Evolutionary conservation across 1,140 invertebrate genomes (phyloP), one percentile per base, ranked within the genome.

Genomic region (Probaryconus sp.): DNA sequence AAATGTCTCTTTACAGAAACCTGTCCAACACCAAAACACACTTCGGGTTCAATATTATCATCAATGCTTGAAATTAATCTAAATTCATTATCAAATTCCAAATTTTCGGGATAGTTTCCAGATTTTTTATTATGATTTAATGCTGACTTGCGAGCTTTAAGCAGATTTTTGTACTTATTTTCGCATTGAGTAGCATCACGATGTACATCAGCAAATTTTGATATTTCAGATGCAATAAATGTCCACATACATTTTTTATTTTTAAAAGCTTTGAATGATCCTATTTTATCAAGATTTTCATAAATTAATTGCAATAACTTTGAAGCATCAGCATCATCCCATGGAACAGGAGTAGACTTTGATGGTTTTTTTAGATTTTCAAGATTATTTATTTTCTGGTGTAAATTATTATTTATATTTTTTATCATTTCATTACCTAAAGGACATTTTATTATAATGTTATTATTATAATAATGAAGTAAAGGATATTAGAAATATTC

Each of bases 11-110:
- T 31, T 31, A 31, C 30, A n/a, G 5, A 31, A 2, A 31, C n/a
- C n/a, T n/a, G n/a, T n/a, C 30, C 30, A 31, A n/a, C n/a, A n/a
- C n/a, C n/a, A n/a, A n/a, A n/a, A n/a, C n/a, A 31, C 30, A 31
- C n/a, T 31, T 31, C 30, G 2, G 30, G 30, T 31, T 5, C 4
- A 31, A 5, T 7, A 5, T 4, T 31, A n/a, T 31, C 30, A 31
- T 31, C 30, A 31, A 5, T 2, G n/a, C 30, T n/a, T 31, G 5
- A 5, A 31, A 31, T 31, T n/a, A 5, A 4, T 31, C n/a, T 31
- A 31, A 5, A 31, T n/a, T 31, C 30, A 2, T 31, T n/a, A 31
- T 31, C 30, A n/a, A 31, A 31, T n/a, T 31, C n/a, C 30, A 31
- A 31, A 7, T 31, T 31, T n/a, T 31, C 5, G n/a, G 30, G 30